phyloP scores from a whole-genome alignment of 2,888 invertebrate genomes.

The Ceraclea dissimilis region DNA sequence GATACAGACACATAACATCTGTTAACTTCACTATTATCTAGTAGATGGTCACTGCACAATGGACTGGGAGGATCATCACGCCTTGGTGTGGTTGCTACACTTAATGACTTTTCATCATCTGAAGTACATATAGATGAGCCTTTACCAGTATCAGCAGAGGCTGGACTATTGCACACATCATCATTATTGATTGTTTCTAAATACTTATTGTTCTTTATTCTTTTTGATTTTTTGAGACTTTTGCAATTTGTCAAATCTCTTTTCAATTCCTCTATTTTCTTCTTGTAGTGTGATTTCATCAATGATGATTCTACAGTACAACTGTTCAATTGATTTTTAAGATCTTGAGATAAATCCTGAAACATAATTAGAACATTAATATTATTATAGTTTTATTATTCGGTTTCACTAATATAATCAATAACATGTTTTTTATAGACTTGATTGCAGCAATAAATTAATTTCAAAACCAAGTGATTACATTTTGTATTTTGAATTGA shows the following conservation, averaged over 20 bases:
- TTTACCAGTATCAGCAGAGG: conserved; percentile 39
- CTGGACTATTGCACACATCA: conserved; percentile 26
- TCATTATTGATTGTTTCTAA: background rate
- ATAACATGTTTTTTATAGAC: no score
- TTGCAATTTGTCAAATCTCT: no score
- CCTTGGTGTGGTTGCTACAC: conserved; percentile 16
- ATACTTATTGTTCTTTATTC: background rate
- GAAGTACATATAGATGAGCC: conserved; percentile 41
- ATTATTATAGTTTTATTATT: no score
- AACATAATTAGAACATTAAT: no score
- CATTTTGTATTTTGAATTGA: no score
- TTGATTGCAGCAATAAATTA: no score
- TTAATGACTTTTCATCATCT: conserved; percentile 33
- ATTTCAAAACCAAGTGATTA: no score
- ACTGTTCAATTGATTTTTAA: no score
- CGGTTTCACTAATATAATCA: no score
- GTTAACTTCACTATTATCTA: background rate
- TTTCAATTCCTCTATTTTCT: background rate
- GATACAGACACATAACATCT: background rate
- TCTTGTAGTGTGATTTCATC: background rate
- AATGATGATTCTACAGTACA: background rate
- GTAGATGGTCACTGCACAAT: no score
- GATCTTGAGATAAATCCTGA: conserved; percentile 9
- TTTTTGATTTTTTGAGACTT: background rate
- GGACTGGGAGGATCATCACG: no score